A percentile compares a stretch with the other conserved stretches of the same genome.
Evolutionary conservation across 53 echinoderm and acorn worm species (phyloP).

Genomic region (Holothuria leucospilota): DNA sequence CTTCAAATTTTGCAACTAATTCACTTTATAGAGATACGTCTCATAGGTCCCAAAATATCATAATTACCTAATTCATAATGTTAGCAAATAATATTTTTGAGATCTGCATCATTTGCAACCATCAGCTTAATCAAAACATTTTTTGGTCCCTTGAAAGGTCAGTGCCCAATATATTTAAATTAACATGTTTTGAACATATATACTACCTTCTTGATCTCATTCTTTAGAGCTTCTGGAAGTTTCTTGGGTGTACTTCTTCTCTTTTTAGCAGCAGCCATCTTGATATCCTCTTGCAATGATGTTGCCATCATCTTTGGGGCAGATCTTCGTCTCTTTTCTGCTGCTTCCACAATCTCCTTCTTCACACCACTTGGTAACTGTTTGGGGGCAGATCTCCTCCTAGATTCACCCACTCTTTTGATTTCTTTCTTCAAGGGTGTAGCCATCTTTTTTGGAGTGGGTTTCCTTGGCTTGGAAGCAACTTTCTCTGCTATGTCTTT

Average conservation of each 20-base stretch:
- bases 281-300: constrained; percentile 54
- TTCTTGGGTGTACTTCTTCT: constrained; percentile 60
- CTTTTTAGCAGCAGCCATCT: constrained; percentile 48
- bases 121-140: too few relatives aligned
- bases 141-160: too few relatives aligned
- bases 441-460: constrained; percentile 67
- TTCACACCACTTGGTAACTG: constrained; percentile 60
- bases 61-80: too few relatives aligned
- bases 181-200: too few relatives aligned
- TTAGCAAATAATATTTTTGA: too few relatives aligned
- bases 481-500: constrained; percentile 52
- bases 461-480: background rate
- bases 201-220: constrained; percentile 62
- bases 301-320: constrained; percentile 59
- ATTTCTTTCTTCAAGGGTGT: constrained; percentile 78
- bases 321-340: constrained; percentile 56
- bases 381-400: constrained; percentile 60
- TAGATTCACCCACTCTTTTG: constrained; percentile 46
- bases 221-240: constrained; percentile 58
- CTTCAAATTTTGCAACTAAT: too few relatives aligned
- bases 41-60: too few relatives aligned
- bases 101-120: too few relatives aligned
- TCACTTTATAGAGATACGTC: too few relatives aligned
- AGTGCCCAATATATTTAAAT: too few relatives aligned
- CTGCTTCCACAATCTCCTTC: constrained; percentile 56